phyloP scores from a whole-genome alignment of 2,797 vertebrate species.

The Helostoma temminkii region DNA sequence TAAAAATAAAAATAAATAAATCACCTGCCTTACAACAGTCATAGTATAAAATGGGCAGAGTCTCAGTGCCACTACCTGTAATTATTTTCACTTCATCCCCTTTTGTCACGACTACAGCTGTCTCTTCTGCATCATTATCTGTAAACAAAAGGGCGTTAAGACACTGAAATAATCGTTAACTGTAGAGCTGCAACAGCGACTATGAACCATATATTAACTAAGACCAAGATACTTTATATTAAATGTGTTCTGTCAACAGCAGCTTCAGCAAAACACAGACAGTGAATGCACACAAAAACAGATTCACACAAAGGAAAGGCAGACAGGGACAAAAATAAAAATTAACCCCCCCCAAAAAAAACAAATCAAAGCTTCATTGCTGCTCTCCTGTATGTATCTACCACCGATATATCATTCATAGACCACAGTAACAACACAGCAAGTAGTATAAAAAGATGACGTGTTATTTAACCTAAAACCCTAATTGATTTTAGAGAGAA shows the following conservation, averaged over 20 bases:
- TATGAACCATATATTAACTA: conserved; percentile 17
- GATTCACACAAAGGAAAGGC: conserved; percentile 34
- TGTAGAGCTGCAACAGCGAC: conserved; percentile 45
- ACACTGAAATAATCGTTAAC: conserved; percentile 59
- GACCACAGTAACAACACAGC: not conserved
- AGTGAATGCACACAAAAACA: conserved; percentile 32
- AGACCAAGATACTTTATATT: not conserved
- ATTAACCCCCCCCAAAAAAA: too few species aligned
- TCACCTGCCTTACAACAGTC: conserved; percentile 46
- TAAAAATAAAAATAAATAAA: too few species aligned
- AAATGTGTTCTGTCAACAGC: conserved; percentile 8
- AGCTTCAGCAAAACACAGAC: conserved; percentile 37
- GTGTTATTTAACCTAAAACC: conserved; percentile 38
- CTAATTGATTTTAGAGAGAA: not conserved
- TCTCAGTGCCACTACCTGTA: conserved; percentile 78
- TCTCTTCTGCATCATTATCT: conserved; percentile 71
- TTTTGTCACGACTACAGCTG: conserved; percentile 67
- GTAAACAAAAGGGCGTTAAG: conserved; percentile 81
- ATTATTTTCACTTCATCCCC: conserved; percentile 72
- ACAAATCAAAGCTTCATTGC: too few species aligned
- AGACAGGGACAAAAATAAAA: not conserved
- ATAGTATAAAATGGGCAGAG: conserved; percentile 43
- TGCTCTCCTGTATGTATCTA: not conserved
- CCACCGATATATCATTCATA: not conserved
- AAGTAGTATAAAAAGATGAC: too few species aligned